Base-by-base conservation (phyloP, 2,113 vertebrate genomes). In the Podilymbus podiceps region DNA sequence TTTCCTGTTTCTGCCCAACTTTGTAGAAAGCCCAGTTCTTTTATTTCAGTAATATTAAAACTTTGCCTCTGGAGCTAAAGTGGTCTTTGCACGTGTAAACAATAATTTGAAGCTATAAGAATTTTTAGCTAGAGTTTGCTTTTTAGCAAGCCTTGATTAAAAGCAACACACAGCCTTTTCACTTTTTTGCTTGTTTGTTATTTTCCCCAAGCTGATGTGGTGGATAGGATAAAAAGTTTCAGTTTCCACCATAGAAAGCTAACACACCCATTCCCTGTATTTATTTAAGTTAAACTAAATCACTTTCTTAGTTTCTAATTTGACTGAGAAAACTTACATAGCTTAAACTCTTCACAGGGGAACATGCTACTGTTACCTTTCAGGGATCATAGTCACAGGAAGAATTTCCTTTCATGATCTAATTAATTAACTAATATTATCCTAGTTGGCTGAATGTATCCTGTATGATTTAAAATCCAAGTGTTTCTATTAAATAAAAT, bases 151-250 rank as follows among this genome's bases (percentile, higher is more conserved):
- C 4, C 16, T 62, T 85, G n/a, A 64, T 33, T 35, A 53, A 75
- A 75, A 75, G 2, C 5, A 66, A 28, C 5, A 27, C 1, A 9
- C 3, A 62, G 23, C 1, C 0, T 62, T 66, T 73, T 52, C 6
- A 11, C 10, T 55, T 73, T 8, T 53, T 40, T 22, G 2, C 33
- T 46, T 33, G 5, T 5, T 53, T 25, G 12, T 28, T 55, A 49
- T 4, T 60, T 38, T 24, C 5, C 7, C 5, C 1, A 15, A 56
- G 4, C 9, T 76, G 1, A 11, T 42, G 3, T 46, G 4, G 22
- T 33, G 10, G 17, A 25, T 42, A 53, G 8, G 4, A 75, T 50
- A 63, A 85, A 72, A 79, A 31, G 2, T 46, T 74, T 19, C 5
- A 30, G 1, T 59, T 73, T 69, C 7, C 53, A 9, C 28, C 19